A percentile compares a stretch with the other conserved stretches of the same genome.
phyloP scores from a whole-genome alignment of 2,888 invertebrate genomes.

The Macropis europaea region DNA sequence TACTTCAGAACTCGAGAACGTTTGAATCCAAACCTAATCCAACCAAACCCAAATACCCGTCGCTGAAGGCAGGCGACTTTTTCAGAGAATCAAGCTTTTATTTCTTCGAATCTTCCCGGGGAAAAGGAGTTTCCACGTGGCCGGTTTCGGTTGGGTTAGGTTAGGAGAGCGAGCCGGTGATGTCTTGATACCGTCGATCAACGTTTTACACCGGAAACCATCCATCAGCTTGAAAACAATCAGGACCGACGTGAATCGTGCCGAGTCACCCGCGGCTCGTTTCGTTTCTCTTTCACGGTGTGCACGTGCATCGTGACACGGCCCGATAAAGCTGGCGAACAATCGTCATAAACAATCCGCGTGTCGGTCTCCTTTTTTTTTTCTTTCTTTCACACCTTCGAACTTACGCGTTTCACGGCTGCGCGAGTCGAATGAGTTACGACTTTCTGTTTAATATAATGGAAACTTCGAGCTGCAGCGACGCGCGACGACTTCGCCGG shows the following conservation, averaged over 20 bases:
- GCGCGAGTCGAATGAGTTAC: constrained; percentile 24
- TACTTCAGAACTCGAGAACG: no score
- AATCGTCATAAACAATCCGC: constrained; percentile 37
- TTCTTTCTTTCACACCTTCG: no score
- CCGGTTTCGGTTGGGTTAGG: no score
- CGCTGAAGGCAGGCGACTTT: no score
- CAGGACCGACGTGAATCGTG: constrained; percentile 26
- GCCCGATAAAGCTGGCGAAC: constrained; percentile 17
- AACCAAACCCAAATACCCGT: no score
- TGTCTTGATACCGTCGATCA: constrained; percentile 27
- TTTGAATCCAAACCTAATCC: no score
- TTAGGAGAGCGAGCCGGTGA: neutral
- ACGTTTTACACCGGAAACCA: constrained; percentile 13
- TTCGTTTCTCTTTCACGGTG: neutral
- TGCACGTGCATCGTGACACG: neutral
- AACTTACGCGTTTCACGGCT: neutral
- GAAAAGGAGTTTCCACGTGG: no score
- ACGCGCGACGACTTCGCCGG: no score
- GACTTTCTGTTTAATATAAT: constrained; percentile 47
- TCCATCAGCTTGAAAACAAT: constrained; percentile 47
- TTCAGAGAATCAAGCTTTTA: no score
- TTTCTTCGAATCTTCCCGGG: no score
- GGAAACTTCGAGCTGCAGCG: no score
- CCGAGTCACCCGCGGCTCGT: constrained; percentile 14
- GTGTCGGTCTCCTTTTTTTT: neutral